Base-by-base conservation (phyloP, 2,888 invertebrate genomes). In the Meiosimyza decipiens region DNA sequence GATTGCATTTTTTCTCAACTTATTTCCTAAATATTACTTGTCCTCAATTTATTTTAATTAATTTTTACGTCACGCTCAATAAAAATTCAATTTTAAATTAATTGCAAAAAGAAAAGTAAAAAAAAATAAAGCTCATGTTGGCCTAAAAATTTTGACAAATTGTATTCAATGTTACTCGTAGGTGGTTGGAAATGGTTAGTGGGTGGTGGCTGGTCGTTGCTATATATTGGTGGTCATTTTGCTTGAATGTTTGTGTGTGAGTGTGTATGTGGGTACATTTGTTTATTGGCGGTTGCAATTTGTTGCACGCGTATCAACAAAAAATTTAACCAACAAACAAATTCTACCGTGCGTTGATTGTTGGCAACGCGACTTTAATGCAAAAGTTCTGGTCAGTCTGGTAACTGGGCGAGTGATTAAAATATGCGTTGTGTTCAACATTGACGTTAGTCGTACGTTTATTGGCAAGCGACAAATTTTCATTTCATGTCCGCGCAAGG, bases 31-130 rank as follows among this genome's bases (percentile, higher is more conserved):
- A 64, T 52, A 64, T 64, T 18, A 4, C 68, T 28, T 80, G 82
- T 80, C 82, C 82, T 82, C 82, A 82, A 82, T 82, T 82, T 81
- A 82, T 80, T 80, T 82, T 82, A 82, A 82, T 82, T 82, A 82
- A 80, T 78, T 81, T 80, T 78, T 80, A 73, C 80, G 82, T 80
- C 81, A 80, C 81, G 82, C 82, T 78, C 82, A 82, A 82, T 82
- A 82, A 82, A 81, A 82, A 81, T 80, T 81, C 79, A 82, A 82
- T 82, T 82, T 82, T 75, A 76, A 40, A 40, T 40, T 40, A 40
- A 40, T 18, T 60, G 59, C 59, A 28, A 16, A n/a, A 64, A 73
- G 62, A 71, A 57, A 74, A 51, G 64, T 50, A 67, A 63, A 71
- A 49, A 67, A 40, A 59, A 50, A 63, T 59, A n/a, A 13, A 68